These are phyloP conservation scores for Desoria tigrina DNA, from an alignment of 2,888 invertebrate genomes.

Conservation along the genomic window DNA sequence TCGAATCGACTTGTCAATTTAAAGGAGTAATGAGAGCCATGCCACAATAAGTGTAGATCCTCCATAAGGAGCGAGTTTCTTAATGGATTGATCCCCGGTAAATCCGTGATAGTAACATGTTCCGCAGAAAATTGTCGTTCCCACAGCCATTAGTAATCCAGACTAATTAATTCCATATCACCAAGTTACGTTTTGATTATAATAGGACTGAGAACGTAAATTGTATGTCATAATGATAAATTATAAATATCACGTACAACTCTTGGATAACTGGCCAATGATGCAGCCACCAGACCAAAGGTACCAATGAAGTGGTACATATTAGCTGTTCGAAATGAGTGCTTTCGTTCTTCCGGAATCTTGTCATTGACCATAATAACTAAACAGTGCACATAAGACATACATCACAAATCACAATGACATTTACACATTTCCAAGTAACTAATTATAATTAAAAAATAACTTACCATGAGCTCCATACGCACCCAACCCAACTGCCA, in stretches of 20 bases:
- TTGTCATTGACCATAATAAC: conserved; percentile 49
- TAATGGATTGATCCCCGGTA: conserved; percentile 43
- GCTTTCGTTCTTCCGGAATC: conserved; percentile 50
- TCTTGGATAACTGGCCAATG: conserved; percentile 39
- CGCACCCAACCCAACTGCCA: conserved; percentile 51
- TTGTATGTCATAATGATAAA: not conserved
- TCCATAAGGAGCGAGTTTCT: conserved; percentile 49
- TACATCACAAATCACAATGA: not conserved
- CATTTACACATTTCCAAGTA: not conserved
- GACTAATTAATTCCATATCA: conserved; percentile 39
- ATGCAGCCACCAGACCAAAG: conserved; percentile 49
- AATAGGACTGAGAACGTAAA: not conserved
- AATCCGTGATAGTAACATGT: conserved; percentile 39
- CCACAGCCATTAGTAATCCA: conserved; percentile 46
- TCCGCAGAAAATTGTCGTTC: conserved; percentile 46
- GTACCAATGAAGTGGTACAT: conserved; percentile 53
- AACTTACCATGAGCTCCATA: conserved; percentile 51
- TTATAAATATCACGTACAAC: conserved; percentile 34
- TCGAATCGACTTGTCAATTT: no score
- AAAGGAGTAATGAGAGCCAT: conserved; percentile 47
- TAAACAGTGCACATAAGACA: conserved; percentile 14
- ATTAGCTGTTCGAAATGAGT: conserved; percentile 51
- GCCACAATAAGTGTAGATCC: conserved; percentile 51
- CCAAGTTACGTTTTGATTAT: not conserved
- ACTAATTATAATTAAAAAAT: not conserved